Base-by-base conservation (phyloP, 1,140 invertebrate species). In the Amphibalanus amphitrite region DNA sequence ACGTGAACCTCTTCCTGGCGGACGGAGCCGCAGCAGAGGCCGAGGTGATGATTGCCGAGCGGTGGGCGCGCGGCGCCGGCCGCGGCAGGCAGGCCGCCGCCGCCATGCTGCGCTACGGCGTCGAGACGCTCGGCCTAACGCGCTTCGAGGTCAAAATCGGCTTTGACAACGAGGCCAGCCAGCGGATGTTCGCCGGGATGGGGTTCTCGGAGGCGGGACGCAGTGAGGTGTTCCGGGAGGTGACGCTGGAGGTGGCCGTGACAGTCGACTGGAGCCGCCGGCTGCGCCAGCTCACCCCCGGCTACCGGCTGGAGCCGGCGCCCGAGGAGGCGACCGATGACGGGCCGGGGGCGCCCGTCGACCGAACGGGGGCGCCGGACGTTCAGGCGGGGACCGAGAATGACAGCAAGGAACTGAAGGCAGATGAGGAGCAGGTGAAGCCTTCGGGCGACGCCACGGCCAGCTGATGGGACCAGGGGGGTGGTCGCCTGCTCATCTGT, bases 11-110 rank as follows among this genome's bases (percentile, higher is more conserved):
- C 71, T 97, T 94, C 81, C 81, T 93, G 10, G 74, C 29, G 23
- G 82, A 84, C 67, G 69, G 76, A 71, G 72, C 76, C 64, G 77
- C 82, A 70, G 92, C 89, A 29, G 93, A 97, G 84, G 87, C 90
- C 72, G 92, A 95, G 84, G 91, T 97, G 70, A 97, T 97, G 94
- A 92, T 97, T 78, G 90, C 91, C 26, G 90, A 94, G 78, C 68
- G 78, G 59, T 75, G 76, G n/a, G 83, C 84, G 0, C 81, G 91
- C 76, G 85, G 90, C 8, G 87, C 87, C 79, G 86, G 86, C 72
- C 82, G 83, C 73, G 94, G 93, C 0, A 87, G 85, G 81, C 91
- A 95, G 83, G 86, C 92, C 30, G 86, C 89, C 73, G 81, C 89
- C 40, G 78, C 91, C 17, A 92, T 95, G 89, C 78, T 96, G 59